A percentile compares a stretch with the other conserved stretches of the same genome.
Conservation (phyloP, 2,797 vertebrate species). For the Lagocephalus sceleratus region DNA sequence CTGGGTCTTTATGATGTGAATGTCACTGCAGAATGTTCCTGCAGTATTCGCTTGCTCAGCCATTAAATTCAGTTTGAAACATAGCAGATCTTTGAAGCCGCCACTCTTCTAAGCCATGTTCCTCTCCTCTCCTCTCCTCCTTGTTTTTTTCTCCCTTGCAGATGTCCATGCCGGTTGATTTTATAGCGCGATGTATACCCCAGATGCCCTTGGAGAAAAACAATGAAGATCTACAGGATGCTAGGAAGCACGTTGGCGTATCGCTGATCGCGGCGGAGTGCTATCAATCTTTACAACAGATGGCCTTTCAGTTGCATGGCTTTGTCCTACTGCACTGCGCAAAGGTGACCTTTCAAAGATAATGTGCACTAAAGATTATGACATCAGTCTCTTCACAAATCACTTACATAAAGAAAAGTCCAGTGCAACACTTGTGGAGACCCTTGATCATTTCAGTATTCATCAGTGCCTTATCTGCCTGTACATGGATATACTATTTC, state of each 20-base stretch:
- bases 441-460: slow-evolving; percentile 39
- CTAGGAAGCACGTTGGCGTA: slow-evolving; percentile 57
- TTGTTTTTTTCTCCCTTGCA: slow-evolving; percentile 17
- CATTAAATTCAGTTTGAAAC: slow-evolving; percentile 44
- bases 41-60: slow-evolving; percentile 24
- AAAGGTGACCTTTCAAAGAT: slow-evolving; percentile 61
- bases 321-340: slow-evolving; percentile 39
- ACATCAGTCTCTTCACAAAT: slow-evolving; percentile 30
- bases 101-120: slow-evolving; percentile 21
- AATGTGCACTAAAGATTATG: slow-evolving; percentile 41
- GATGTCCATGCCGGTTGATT: slow-evolving; percentile 37
- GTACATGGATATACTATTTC: slow-evolving; percentile 37
- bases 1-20: slow-evolving; percentile 18
- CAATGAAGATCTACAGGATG: slow-evolving; percentile 64
- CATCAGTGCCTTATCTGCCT: slow-evolving; percentile 35
- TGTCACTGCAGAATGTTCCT: slow-evolving; percentile 23
- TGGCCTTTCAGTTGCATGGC: slow-evolving; percentile 52
- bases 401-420: slow-evolving; percentile 6
- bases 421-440: slow-evolving; percentile 9
- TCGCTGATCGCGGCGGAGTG: slow-evolving; percentile 52
- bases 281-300: slow-evolving; percentile 70
- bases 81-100: slow-evolving; percentile 57
- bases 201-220: slow-evolving; percentile 63
- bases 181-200: slow-evolving; percentile 29
- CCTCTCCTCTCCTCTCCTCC: slow-evolving; percentile 24